Percentiles rank a stretch among this genome's conserved stretches.
Conservation (phyloP, 1,140 invertebrate species). For the Calycopis cecrops region DNA sequence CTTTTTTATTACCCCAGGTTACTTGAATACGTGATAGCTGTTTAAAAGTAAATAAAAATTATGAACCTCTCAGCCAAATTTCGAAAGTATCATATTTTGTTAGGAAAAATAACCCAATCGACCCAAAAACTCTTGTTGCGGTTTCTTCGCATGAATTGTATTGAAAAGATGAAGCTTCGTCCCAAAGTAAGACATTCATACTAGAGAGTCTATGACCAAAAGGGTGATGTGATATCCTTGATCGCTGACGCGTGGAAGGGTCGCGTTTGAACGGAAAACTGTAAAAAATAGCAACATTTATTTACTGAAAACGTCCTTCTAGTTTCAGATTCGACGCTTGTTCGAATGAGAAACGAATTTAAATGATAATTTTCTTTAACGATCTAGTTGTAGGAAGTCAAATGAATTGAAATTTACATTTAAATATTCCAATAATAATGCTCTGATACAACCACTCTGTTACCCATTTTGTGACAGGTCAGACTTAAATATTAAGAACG, state of each 20-base stretch:
- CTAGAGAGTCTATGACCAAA: slow-evolving; percentile 16
- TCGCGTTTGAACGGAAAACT: slow-evolving; percentile 27
- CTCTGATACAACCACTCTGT: neutral
- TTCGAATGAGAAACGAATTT: slow-evolving; percentile 12
- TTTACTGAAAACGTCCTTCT: slow-evolving; percentile 21
- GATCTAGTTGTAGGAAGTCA: neutral
- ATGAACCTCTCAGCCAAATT: no score
- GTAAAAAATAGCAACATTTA: slow-evolving; percentile 40
- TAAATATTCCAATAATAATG: slow-evolving; percentile 8
- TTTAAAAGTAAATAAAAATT: no score
- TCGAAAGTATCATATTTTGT: no score
- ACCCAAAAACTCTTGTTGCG: slow-evolving; percentile 29
- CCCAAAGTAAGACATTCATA: slow-evolving; percentile 12
- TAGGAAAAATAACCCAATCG: slow-evolving; percentile 7
- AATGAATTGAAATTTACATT: slow-evolving; percentile 3
- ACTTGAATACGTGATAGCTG: no score
- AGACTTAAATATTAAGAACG: neutral
- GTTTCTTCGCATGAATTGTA: slow-evolving; percentile 36
- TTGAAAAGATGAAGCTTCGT: slow-evolving; percentile 35
- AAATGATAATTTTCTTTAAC: slow-evolving; percentile 8
- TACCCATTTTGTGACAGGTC: slow-evolving; percentile 6
- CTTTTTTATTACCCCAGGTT: no score
- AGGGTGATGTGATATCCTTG: slow-evolving; percentile 28
- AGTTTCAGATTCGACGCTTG: neutral
- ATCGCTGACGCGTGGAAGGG: slow-evolving; percentile 35